Percentiles rank a stretch among this genome's conserved stretches.
Conservation (phyloP, 2,888 invertebrate species). For the Leptogaster cylindrica region DNA sequence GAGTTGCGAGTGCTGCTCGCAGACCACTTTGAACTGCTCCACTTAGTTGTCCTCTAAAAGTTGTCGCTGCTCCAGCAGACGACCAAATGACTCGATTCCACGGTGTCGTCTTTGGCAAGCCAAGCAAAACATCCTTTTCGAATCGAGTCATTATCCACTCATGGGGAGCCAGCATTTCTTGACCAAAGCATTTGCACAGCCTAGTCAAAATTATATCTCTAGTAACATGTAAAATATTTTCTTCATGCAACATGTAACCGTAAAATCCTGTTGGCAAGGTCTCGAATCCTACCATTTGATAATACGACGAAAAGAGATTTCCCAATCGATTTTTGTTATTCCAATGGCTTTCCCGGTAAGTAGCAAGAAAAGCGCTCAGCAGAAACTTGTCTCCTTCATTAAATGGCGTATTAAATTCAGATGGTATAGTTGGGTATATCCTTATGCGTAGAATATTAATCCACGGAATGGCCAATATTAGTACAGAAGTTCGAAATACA, state of each 20-base stretch:
- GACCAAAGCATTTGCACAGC: conserved; percentile 53
- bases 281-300: conserved; percentile 54
- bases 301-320: conserved; percentile 48
- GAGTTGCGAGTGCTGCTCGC: conserved; percentile 55
- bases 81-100: conserved; percentile 59
- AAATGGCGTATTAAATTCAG: conserved; percentile 45
- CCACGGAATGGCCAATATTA: conserved; percentile 58
- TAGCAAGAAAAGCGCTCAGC: conserved; percentile 53
- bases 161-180: conserved; percentile 53
- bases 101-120: conserved; percentile 53
- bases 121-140: conserved; percentile 49
- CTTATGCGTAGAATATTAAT: conserved; percentile 51
- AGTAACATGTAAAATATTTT: conserved; percentile 47
- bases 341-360: conserved; percentile 56
- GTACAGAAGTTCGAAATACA: conserved; percentile 50
- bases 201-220: conserved; percentile 50
- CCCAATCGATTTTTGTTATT: conserved; percentile 54
- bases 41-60: conserved; percentile 56
- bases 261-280: conserved; percentile 48
- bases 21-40: conserved; percentile 60
- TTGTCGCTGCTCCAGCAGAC: conserved; percentile 54
- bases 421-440: conserved; percentile 55
- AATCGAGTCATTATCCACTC: conserved; percentile 51
- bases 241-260: conserved; percentile 54
- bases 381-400: conserved; percentile 35